Evolutionary conservation across 2,888 invertebrate genomes (phyloP), one percentile per base, ranked within the genome.

Genomic region (Metacarcinus magister): DNA sequence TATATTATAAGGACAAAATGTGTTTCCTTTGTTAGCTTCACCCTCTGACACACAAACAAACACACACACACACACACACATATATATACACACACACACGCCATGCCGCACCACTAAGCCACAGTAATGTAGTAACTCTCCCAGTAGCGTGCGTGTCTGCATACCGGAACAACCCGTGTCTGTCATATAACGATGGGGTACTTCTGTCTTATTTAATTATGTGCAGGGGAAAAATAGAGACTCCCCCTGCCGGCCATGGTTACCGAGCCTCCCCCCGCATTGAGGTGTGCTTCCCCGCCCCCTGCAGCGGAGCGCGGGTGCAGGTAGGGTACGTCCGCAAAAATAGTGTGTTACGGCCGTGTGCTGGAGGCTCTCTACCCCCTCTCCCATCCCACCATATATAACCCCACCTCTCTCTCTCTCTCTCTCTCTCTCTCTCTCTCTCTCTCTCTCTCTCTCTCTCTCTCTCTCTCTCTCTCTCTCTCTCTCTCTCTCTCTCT

Each of bases 271-370:
- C 48, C 75, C 32, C 10, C 44, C 75, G 60, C 60, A 60, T 39
- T 60, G 93, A 43, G 44, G 94, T 82, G 46, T 67, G 82, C 75
- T 19, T 46, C 44, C 44, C 82, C 23, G 82, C 75, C n/a, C 43
- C 75, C 43, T 44, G 75, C 28, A 46, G 75, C 87, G 46, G 46
- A 13, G 44, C 44, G 44, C n/a, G 94, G 94, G 44, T 94, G 75
- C 94, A 87, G 44, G 46, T 94, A 43, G 87, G 87, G 94, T 94
- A 82, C 87, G 82, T 44, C 94, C 75, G 82, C 94, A 82, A 94
- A 75, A 67, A 44, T 82, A 67, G 82, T 60, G 91, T 28, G 43
- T 44, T 95, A 44, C 39, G 60, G 44, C 28, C 23, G 90, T 46
- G 90, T 54, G 54, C 13, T 43, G 91, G 43, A 90, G 90, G 28